Evolutionary conservation across 2,888 invertebrate genomes (phyloP).

Genomic region (Stomorhina lunata): DNA sequence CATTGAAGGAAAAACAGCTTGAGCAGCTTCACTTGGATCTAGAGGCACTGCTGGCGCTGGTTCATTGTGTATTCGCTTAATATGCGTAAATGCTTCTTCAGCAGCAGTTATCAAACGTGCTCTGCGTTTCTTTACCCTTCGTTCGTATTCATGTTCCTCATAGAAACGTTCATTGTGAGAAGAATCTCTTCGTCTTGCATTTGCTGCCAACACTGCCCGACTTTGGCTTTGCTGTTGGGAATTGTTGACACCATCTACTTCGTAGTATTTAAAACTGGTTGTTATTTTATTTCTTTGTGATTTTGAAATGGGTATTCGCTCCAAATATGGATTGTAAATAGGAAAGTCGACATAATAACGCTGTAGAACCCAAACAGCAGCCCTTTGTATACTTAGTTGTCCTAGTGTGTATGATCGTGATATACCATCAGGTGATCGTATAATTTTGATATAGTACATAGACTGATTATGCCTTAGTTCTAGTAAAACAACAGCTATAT

Average conservation of each 20-base stretch:
- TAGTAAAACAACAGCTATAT: constrained; percentile 94
- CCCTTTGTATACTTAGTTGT: constrained; percentile 95
- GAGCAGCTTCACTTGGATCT: constrained; percentile 97
- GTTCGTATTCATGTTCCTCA: constrained; percentile 98
- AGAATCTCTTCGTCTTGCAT: constrained; percentile 91
- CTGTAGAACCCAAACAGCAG: constrained; percentile 96
- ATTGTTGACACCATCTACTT: constrained; percentile 92
- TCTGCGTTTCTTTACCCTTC: constrained; percentile 93
- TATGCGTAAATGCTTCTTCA: constrained; percentile 99
- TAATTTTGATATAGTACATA: constrained; percentile 92
- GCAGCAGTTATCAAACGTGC: constrained; percentile 95
- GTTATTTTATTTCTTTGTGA: constrained; percentile 86
- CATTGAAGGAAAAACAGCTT: constrained; percentile 98
- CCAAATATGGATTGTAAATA: constrained; percentile 97
- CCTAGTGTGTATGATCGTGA: constrained; percentile 93
- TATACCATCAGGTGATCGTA: constrained; percentile 97
- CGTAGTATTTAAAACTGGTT: constrained; percentile 97
- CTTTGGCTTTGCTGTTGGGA: constrained; percentile 87
- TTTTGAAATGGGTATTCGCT: constrained; percentile 92
- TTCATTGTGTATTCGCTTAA: constrained; percentile 89
- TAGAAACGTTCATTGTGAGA: constrained; percentile 98
- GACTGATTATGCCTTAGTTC: constrained; percentile 96
- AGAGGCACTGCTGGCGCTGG: constrained; percentile 90
- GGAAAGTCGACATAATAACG: constrained; percentile 98
- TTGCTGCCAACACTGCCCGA: constrained; percentile 85